phyloP scores from a whole-genome alignment of 2,888 invertebrate species.

The Drosophila paramelanica region DNA sequence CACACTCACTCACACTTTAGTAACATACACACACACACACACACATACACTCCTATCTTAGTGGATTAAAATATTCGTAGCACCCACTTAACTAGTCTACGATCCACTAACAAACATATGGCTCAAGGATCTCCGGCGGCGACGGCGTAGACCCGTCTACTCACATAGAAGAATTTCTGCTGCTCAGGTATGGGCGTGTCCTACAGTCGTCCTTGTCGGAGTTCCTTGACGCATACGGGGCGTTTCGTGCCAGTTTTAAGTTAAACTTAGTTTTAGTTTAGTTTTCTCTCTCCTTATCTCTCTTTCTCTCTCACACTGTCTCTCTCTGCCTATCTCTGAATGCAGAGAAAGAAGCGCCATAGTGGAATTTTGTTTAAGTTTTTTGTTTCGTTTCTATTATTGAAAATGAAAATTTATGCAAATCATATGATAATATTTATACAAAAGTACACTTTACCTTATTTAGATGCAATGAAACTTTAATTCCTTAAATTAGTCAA shows the following conservation, averaged over 20 bases:
- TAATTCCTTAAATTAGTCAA: constrained; percentile 83
- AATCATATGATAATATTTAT: constrained; percentile 74
- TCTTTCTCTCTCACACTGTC: constrained; percentile 26
- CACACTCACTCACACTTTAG: constrained; percentile 37
- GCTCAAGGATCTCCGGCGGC: constrained; percentile 16
- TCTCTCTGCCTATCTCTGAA: constrained; percentile 2
- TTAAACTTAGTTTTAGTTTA: constrained; percentile 57
- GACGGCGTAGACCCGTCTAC: constrained; percentile 56
- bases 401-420: constrained; percentile 72
- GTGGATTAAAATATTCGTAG: constrained; percentile 17
- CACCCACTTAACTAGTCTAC: constrained; percentile 18
- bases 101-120: constrained; percentile 11
- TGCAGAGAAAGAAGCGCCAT: constrained; percentile 56
- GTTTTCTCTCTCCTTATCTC: constrained; percentile 35
- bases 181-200: constrained; percentile 75
- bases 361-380: constrained; percentile 82
- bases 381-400: constrained; percentile 78
- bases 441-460: constrained; percentile 77
- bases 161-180: constrained; percentile 77
- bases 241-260: constrained; percentile 45
- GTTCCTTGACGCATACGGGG: constrained; percentile 35
- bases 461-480: constrained; percentile 82
- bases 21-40: constrained; percentile 32
- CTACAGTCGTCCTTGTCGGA: constrained; percentile 19
- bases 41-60: constrained; percentile 36